Percentiles rank a stretch among this genome's conserved stretches.
phyloP scores from a whole-genome alignment of 2,888 invertebrate species.

The Drosophila tripunctata region DNA sequence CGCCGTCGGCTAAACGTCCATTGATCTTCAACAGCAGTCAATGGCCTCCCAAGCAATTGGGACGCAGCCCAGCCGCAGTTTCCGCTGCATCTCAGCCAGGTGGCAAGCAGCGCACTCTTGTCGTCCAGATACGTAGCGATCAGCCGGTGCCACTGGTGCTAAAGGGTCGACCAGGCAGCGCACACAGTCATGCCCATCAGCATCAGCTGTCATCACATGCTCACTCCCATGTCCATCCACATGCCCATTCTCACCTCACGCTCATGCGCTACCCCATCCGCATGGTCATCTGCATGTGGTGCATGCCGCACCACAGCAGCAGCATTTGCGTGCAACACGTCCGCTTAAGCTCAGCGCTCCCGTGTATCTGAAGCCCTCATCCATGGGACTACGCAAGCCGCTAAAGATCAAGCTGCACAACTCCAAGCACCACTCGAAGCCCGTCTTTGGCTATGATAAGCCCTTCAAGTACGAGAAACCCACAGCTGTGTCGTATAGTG shows the following conservation, averaged over 20 bases:
- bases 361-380: conserved; percentile 62
- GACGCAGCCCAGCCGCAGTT: conserved; percentile 39
- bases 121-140: conserved; percentile 84
- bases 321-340: conserved; percentile 55
- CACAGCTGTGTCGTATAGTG: conserved; percentile 67
- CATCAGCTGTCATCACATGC: conserved; percentile 31
- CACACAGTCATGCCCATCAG: conserved; percentile 53
- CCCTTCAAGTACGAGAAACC: conserved; percentile 83
- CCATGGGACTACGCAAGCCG: conserved; percentile 73
- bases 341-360: conserved; percentile 63
- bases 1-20: conserved; percentile 68
- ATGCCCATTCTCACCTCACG: conserved; percentile 29
- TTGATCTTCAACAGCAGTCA: conserved; percentile 71
- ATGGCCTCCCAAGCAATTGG: conserved; percentile 77
- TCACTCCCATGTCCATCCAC: conserved; percentile 21
- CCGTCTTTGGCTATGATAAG: conserved; percentile 74
- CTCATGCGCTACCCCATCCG: conserved; percentile 25
- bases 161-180: conserved; percentile 75
- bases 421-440: conserved; percentile 71
- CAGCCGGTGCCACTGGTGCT: conserved; percentile 81
- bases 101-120: conserved; percentile 79
- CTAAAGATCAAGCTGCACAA: conserved; percentile 81
- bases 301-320: conserved; percentile 44
- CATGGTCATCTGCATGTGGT: conserved; percentile 54
- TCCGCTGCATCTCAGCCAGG: conserved; percentile 9